Evolutionary conservation across 2,888 invertebrate genomes (phyloP), one percentile per base, ranked within the genome.

Genomic region (Aplocera efformata): DNA sequence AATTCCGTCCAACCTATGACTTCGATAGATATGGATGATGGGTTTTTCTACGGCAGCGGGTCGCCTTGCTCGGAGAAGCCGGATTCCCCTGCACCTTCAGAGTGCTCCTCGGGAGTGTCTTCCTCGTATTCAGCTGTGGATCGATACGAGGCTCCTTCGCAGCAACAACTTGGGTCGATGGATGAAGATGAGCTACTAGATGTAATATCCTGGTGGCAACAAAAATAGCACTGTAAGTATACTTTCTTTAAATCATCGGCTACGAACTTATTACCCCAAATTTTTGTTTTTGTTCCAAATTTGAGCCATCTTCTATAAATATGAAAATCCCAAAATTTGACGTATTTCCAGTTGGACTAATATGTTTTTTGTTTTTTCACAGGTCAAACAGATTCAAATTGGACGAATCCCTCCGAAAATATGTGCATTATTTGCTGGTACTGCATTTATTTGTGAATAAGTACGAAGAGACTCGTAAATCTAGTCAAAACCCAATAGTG

Each of bases 161-260:
- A 89, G 47, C 89, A 90, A 30, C 85, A 90, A 52, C 85, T 91
- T 45, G 94, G 94, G 44, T 92, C 94, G 4, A 94, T 94, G 89
- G 96, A 96, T 67, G 96, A 96, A 72, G 96, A 96, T 58, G 96
- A 96, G 65, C 91, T 97, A 5, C 89, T 97, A 22, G 96, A 97
- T 63, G 94, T 93, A 54, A 94, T 95, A 60, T 93, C 93, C 32
- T 94, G 93, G 90, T 95, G 94, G 95, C 94, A 95, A 68, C 93
- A 94, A 69, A 91, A 91, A 86, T 90, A 88, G 68, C 60, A 57
- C 60, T 54, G 83, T 83, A 72, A 80, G 82, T 77, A 49, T 45
- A 7, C 6, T 32, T 34, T 13, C 23, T n/a, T 11, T 7, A 22
- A 21, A 22, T 35, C n/a, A n/a, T n/a, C n/a, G n/a, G n/a, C n/a